Base-by-base conservation (phyloP, 2,888 invertebrate species). In the Diplolepis rosae region DNA sequence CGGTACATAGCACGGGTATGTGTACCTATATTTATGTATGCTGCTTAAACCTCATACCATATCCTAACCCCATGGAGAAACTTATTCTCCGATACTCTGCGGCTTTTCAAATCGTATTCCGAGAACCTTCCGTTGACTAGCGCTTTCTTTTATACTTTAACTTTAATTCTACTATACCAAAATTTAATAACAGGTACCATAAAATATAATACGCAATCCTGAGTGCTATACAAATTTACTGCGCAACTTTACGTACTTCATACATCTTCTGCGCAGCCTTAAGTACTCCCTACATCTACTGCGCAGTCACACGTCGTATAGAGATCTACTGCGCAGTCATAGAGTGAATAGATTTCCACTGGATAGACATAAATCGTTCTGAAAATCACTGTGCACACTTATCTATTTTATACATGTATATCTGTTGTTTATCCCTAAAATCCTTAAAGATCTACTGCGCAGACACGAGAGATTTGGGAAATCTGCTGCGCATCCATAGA, bases 1-100 rank as follows among this genome's bases (percentile, higher is more conserved):
- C 22, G 61, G 32, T 61, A 22, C 61, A 35, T 39, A 61, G 61
- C 61, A 61, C 61, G 61, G 22, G 61, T 61, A 32, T 61, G 35
- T 61, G 18, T 32, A 24, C 56, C 35, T 35, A 61, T 35, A 56
- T 22, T 22, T 35, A 51, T 51, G 51, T 51, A 32, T 56, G 32
- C 35, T 61, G 35, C 35, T 61, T 61, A 39, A 35, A 39, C n/a
- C 24, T 39, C 24, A 22, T 24, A 24, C 13, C n/a, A n/a, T n/a
- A n/a, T n/a, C n/a, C n/a, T n/a, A 39, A 61, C 39, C n/a, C 61
- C 61, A 61, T 61, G 13, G 13, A n/a, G 15, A 7, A 27, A 52
- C 45, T 24, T 24, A 22, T 13, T 61, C n/a, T 61, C 35, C 39
- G 35, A 32, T 56, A 35, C 18, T 35, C 11, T 61, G 32, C 30